Evolutionary conservation across 2,888 invertebrate species (phyloP).

Genomic region (Temnothorax rugatulus): DNA sequence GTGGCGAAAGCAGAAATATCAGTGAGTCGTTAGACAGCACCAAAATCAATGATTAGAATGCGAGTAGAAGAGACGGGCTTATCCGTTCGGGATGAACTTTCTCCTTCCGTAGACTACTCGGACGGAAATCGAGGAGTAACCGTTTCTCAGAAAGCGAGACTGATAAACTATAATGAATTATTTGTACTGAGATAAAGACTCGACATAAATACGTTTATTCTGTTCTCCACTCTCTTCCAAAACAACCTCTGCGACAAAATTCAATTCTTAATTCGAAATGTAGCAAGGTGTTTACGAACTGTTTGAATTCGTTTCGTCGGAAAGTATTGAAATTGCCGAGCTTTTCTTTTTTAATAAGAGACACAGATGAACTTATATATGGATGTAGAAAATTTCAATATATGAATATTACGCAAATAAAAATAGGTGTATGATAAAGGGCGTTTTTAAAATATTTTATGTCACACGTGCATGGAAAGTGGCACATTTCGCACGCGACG

Average conservation of each 20-base stretch:
- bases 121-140: conserved; percentile 81
- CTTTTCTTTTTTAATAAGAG: background rate
- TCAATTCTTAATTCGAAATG: conserved; percentile 9
- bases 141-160: conserved; percentile 69
- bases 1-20: conserved; percentile 72
- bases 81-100: conserved; percentile 89
- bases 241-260: background rate
- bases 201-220: conserved; percentile 58
- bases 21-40: conserved; percentile 75
- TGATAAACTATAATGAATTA: conserved; percentile 45
- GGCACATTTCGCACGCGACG: no score
- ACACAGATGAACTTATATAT: background rate
- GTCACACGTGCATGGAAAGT: no score
- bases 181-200: conserved; percentile 51
- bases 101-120: conserved; percentile 88
- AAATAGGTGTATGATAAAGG: conserved; percentile 12
- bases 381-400: background rate
- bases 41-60: conserved; percentile 70
- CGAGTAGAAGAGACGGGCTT: conserved; percentile 83
- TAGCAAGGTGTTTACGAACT: background rate
- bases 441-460: background rate
- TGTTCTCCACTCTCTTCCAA: conserved; percentile 5
- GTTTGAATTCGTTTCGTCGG: background rate
- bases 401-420: conserved; percentile 37
- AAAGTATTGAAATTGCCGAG: background rate